Percentiles rank a stretch among this genome's conserved stretches.
Evolutionary conservation across 2,797 vertebrate genomes (phyloP).

Genomic region (Hephaestus fuliginosus): DNA sequence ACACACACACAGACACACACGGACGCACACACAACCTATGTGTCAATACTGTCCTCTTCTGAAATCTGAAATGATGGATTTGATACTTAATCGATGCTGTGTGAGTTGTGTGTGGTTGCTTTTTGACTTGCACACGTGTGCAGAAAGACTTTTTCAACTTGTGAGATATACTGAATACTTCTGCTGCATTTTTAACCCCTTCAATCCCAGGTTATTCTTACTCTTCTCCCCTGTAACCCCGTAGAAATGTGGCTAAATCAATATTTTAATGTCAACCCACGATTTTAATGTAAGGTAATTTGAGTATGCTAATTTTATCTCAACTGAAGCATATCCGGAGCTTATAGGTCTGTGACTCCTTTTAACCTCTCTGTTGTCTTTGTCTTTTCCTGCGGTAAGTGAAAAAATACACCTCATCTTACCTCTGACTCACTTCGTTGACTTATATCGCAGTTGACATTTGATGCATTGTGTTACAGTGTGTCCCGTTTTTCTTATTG

Average conservation of each 20-base stretch:
- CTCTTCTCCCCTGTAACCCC: no score
- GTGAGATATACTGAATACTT: background rate
- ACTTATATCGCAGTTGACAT: background rate
- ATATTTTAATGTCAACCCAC: background rate
- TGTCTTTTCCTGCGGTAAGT: background rate
- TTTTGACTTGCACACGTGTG: slow-evolving; percentile 2
- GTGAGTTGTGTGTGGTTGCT: background rate
- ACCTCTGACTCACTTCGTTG: background rate
- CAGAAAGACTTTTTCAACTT: slow-evolving; percentile 17
- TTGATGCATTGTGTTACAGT: background rate
- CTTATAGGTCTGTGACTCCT: background rate
- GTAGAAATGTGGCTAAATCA: background rate
- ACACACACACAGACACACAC: slow-evolving; percentile 37
- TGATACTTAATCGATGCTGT: background rate
- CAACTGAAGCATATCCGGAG: background rate
- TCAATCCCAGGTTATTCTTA: background rate
- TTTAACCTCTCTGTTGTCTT: background rate
- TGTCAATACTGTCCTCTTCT: slow-evolving; percentile 27
- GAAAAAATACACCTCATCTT: background rate
- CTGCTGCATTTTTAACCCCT: slow-evolving; percentile 42
- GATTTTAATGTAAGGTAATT: background rate
- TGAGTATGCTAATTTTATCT: background rate
- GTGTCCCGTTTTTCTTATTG: background rate
- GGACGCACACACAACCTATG: slow-evolving; percentile 24
- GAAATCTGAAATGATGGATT: slow-evolving; percentile 37